These are phyloP conservation scores for Aphodius granarius DNA, from an alignment of 2,888 invertebrate species.

Conservation along the genomic window DNA sequence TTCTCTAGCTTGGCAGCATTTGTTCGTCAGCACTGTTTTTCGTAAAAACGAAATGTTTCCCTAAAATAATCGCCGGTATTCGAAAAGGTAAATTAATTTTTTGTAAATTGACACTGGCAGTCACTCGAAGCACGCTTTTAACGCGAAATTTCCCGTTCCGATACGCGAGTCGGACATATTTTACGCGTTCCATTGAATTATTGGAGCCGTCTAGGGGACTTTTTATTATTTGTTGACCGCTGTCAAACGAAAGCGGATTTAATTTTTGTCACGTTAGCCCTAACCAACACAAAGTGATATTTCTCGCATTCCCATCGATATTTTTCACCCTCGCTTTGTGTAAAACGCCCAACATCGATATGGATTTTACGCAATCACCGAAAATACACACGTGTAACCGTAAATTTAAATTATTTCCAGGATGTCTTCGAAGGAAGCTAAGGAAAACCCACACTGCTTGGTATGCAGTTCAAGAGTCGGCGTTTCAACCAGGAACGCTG, in stretches of 20 bases:
- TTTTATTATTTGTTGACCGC: constrained; percentile 37
- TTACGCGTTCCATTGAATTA: constrained; percentile 20
- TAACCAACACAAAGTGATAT: neutral
- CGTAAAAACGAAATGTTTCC: constrained; percentile 53
- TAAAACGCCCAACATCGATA: neutral
- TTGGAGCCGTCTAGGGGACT: constrained; percentile 40
- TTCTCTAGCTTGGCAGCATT: constrained; percentile 53
- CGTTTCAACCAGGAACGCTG: constrained; percentile 57
- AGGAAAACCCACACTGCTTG: constrained; percentile 57
- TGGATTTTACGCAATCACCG: neutral
- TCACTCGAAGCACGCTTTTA: neutral
- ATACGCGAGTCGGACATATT: constrained; percentile 30
- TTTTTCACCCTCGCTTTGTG: neutral
- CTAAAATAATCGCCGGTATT: constrained; percentile 49
- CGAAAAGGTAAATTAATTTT: constrained; percentile 47
- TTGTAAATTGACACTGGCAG: constrained; percentile 13
- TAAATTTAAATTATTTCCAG: constrained; percentile 35
- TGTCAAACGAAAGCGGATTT: constrained; percentile 23
- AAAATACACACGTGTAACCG: neutral
- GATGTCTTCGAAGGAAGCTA: constrained; percentile 41
- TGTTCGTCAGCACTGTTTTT: constrained; percentile 56
- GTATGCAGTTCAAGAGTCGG: constrained; percentile 64
- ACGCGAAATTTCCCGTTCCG: constrained; percentile 33
- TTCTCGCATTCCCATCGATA: neutral
- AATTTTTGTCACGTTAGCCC: neutral